A percentile compares a stretch with the other conserved stretches of the same genome.
Conservation (phyloP, 2,888 invertebrate genomes). For the Drosophila histrio region DNA sequence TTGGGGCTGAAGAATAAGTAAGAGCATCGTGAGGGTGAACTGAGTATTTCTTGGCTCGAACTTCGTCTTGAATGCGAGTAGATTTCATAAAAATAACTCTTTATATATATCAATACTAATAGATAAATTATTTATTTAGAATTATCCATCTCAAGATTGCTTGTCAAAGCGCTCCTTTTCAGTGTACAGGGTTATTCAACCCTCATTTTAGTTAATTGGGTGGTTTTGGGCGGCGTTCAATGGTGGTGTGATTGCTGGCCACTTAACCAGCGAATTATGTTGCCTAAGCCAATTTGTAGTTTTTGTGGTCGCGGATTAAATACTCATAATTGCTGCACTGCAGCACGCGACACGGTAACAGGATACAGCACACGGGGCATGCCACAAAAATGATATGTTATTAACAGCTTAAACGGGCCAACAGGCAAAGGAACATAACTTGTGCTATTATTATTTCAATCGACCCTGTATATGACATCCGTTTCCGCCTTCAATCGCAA, state of each 20-base stretch:
- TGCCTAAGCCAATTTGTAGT: constrained; percentile 67
- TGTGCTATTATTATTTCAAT: constrained; percentile 50
- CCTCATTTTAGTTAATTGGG: constrained; percentile 3
- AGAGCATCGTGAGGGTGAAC: too few relatives aligned
- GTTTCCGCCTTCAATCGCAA: constrained; percentile 54
- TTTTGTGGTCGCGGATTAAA: constrained; percentile 78
- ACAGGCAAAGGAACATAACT: constrained; percentile 23
- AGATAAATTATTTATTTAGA: neutral
- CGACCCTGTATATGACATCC: constrained; percentile 59
- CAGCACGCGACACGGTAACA: constrained; percentile 67
- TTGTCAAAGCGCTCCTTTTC: too few relatives aligned
- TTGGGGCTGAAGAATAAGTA: too few relatives aligned
- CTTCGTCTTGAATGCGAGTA: neutral
- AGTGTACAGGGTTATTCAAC: too few relatives aligned
- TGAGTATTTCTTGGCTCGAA: neutral
- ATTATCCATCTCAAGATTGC: neutral
- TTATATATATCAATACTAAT: neutral
- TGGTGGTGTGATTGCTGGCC: constrained; percentile 46
- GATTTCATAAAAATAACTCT: too few relatives aligned
- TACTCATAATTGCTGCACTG: constrained; percentile 73
- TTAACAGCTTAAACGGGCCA: constrained; percentile 62
- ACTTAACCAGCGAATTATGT: constrained; percentile 52
- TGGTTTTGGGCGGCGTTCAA: neutral
- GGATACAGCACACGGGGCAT: constrained; percentile 53
- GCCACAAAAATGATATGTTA: constrained; percentile 65